phyloP scores from a whole-genome alignment of 1,140 invertebrate species.

The Sitophilus oryzae region DNA sequence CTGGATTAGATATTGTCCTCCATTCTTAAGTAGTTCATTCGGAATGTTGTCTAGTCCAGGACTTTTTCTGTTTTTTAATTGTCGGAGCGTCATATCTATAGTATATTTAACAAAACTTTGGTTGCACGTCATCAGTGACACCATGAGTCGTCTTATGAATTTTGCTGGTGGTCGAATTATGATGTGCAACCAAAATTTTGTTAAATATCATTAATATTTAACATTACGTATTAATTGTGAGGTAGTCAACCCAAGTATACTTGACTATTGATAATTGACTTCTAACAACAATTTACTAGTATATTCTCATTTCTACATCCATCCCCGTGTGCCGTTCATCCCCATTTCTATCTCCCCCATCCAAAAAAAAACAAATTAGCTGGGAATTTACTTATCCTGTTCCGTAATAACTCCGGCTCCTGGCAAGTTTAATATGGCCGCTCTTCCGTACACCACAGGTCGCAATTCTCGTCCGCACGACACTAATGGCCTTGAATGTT shows the following conservation, averaged over 20 bases:
- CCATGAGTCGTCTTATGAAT: background rate
- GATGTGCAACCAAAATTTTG: background rate
- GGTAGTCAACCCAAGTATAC: background rate
- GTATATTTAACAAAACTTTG: background rate
- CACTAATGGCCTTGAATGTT: slow-evolving; percentile 41
- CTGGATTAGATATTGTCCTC: no score
- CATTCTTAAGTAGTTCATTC: no score
- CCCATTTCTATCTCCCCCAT: background rate
- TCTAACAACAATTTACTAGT: background rate
- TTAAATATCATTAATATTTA: background rate
- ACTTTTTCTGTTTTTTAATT: no score
- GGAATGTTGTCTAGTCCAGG: no score
- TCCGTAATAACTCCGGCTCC: background rate
- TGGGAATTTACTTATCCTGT: background rate
- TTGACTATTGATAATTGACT: background rate
- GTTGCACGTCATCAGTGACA: background rate
- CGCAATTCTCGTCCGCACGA: slow-evolving; percentile 36
- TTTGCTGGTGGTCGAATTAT: background rate
- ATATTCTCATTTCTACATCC: background rate
- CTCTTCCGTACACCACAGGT: slow-evolving; percentile 29
- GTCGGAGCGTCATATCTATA: no score
- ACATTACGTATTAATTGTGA: no score
- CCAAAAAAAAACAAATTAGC: background rate
- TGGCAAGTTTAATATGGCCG: slow-evolving; percentile 37
- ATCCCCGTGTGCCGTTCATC: background rate